Evolutionary conservation across 2,888 invertebrate species (phyloP).

Genomic region (Chrysolina americana): DNA sequence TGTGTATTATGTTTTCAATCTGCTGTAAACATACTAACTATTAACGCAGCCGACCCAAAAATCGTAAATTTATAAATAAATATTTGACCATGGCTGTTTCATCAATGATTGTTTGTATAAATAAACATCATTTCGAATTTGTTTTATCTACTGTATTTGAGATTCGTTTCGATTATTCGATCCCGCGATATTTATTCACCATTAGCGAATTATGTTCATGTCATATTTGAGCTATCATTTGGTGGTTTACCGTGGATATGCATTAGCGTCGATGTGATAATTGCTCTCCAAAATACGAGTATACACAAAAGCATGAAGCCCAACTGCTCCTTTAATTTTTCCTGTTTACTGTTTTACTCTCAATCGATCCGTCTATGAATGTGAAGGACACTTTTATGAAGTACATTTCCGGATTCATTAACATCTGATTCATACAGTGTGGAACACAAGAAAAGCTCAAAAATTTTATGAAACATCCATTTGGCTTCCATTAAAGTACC

Average conservation of each 20-base stretch:
- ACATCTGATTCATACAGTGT: no score
- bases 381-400: no score
- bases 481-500: no score
- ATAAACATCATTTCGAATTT: background rate
- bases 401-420: no score
- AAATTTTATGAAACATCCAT: no score
- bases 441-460: no score
- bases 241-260: background rate
- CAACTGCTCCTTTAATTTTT: no score
- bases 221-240: background rate
- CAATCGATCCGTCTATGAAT: no score
- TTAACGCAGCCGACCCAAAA: background rate
- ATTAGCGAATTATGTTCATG: background rate
- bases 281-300: background rate
- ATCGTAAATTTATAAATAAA: constrained; percentile 7
- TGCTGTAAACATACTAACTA: background rate
- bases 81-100: background rate
- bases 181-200: background rate
- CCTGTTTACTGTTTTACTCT: no score
- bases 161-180: background rate
- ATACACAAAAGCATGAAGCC: no score
- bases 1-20: background rate
- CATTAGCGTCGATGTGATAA: background rate
- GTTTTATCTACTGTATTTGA: background rate
- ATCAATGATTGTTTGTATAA: background rate